Evolutionary conservation across 2,797 vertebrate species (phyloP).

Genomic region (Gymnothorax reevesii): DNA sequence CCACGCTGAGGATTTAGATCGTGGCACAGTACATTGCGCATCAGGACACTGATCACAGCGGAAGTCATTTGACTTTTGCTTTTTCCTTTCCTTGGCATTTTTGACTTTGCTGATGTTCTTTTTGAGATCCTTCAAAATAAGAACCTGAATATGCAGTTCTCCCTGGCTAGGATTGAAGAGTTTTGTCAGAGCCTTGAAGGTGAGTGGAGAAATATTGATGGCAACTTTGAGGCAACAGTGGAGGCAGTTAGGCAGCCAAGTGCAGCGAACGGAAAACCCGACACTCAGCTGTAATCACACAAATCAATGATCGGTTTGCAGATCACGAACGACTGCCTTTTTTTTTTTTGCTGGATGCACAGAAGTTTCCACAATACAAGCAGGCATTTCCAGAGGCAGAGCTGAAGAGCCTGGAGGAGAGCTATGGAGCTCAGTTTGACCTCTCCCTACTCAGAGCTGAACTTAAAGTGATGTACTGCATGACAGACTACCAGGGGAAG

Average conservation of each 20-base stretch:
- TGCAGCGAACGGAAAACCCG: not conserved
- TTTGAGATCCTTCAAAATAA: not conserved
- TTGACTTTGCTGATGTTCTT: not conserved
- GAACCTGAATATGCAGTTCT: not conserved
- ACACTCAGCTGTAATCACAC: not conserved
- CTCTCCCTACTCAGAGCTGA: too few relatives aligned
- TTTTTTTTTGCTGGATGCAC: not conserved
- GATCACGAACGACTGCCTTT: not conserved
- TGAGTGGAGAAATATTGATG: not conserved
- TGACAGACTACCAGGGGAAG: too few relatives aligned
- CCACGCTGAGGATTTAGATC: conserved; percentile 18
- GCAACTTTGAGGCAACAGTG: too few relatives aligned
- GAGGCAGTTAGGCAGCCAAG: not conserved
- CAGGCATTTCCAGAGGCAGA: conserved; percentile 1
- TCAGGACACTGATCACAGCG: not conserved
- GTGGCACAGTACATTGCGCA: conserved; percentile 1
- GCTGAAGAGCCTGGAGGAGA: not conserved
- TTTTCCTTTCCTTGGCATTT: conserved; percentile 19
- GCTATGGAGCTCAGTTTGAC: too few relatives aligned
- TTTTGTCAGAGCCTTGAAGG: conserved; percentile 18
- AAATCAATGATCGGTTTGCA: not conserved
- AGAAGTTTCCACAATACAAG: not conserved
- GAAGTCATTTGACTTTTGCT: not conserved
- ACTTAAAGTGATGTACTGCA: too few relatives aligned
- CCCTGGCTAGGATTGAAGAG: not conserved